Evolutionary conservation across 1,140 invertebrate species (phyloP), one percentile per base, ranked within the genome.

Genomic region (Diachasma alloeum): DNA sequence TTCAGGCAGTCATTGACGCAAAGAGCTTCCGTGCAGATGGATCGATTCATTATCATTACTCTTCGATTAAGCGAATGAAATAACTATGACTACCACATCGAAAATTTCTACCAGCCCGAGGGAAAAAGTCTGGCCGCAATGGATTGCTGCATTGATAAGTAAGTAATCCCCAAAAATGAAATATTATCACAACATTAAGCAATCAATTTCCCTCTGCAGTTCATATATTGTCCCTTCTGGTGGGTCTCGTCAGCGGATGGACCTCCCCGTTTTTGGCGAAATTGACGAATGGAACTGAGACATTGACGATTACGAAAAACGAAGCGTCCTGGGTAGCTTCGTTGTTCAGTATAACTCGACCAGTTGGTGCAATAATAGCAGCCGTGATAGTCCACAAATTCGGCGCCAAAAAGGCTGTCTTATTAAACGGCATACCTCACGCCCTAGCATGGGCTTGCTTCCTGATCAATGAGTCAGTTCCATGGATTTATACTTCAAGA

Each of bases 271-370:
- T 91, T 13, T 79, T 93, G 10, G 91, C 91, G 0, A 85, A 87
- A 36, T 84, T 93, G 4, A 85, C 90, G 19, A 82, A n/a, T 15
- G 53, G 78, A 22, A 82, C 91, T 67, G 90, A 90, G 0, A 83
- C 83, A 2, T 89, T 94, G 48, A 87, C 85, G 22, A 89, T 93
- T 72, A 90, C 91, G 0, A 67, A 88, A 1, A 90, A 91, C 44
- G 90, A 94, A 85, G 92, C 91, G 48, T 93, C 93, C 6, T 94
- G 93, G 93, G 90, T 94, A 46, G 92, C 91, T 8, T 90, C 92
- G 0, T 80, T 92, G 0, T 87, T 92, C 82, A 91, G 91, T 76
- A 81, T 93, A 0, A 84, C 86, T 13, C 74, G 86, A 26, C 44
- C 86, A 0, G 69, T 87, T 1, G 90, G 90, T 22, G 86, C 90